Conservation (phyloP, 2,113 vertebrate genomes). For the Tragelaphus scriptus region DNA sequence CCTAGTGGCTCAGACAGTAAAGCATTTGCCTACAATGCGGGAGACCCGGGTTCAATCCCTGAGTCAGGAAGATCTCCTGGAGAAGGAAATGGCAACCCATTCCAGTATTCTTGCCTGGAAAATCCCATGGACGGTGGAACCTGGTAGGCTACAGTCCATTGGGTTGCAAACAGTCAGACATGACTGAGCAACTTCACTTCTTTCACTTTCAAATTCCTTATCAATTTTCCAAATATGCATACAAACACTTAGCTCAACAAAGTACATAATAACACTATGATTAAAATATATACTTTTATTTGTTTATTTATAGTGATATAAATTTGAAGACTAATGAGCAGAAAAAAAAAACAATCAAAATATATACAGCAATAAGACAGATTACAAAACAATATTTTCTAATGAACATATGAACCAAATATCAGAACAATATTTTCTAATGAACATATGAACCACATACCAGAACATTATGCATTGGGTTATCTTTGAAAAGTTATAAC, state of each 20-base stretch:
- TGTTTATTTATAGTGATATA: background rate
- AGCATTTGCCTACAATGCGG: background rate
- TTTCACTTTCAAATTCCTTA: background rate
- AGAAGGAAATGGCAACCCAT: background rate
- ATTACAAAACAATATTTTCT: background rate
- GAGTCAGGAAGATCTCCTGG: background rate
- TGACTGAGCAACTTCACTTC: background rate
- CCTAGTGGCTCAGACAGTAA: background rate
- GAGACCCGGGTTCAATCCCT: background rate
- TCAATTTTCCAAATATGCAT: background rate
- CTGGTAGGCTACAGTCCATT: background rate
- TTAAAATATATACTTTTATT: background rate
- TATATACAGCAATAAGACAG: background rate
- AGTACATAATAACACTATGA: background rate
- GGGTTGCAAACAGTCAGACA: fast-evolving
- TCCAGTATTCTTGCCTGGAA: background rate
- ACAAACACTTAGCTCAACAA: background rate
- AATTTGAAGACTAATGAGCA: background rate
- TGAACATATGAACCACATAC: background rate
- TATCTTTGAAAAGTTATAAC: background rate
- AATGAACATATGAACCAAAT: background rate
- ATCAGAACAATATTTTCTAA: background rate
- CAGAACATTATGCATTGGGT: background rate
- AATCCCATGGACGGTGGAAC: background rate
- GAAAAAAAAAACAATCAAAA: background rate